Evolutionary conservation across 2,797 vertebrate species (phyloP).

Genomic region (Calcarius lapponicus): DNA sequence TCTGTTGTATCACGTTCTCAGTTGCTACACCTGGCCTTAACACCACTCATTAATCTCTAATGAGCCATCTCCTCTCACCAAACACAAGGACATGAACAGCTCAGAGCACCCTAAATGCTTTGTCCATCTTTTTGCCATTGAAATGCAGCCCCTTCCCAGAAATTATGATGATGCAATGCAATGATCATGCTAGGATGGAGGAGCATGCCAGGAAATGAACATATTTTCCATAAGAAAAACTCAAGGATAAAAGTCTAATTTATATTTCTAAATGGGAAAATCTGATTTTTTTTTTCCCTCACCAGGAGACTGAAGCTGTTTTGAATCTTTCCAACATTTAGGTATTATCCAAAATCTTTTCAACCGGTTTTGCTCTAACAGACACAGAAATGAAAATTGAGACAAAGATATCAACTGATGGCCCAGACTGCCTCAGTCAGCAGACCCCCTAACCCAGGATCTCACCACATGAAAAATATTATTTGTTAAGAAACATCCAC

Average conservation of each 20-base stretch:
- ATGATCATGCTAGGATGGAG: background rate
- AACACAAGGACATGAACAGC: background rate
- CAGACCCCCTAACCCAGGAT: background rate
- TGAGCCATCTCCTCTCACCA: background rate
- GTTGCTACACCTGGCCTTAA: background rate
- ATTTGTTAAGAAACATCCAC: background rate
- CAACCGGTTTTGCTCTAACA: background rate
- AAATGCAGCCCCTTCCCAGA: background rate
- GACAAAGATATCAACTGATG: background rate
- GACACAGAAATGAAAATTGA: background rate
- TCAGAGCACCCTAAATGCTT: background rate
- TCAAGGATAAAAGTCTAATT: too few relatives aligned
- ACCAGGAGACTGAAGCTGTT: background rate
- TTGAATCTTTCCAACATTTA: background rate
- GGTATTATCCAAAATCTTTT: background rate
- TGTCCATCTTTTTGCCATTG: background rate
- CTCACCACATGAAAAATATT: background rate
- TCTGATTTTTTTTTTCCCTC: accelerated
- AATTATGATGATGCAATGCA: background rate
- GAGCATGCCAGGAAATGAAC: background rate
- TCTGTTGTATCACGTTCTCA: background rate
- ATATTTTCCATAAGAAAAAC: background rate
- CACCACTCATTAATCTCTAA: background rate
- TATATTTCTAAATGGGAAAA: background rate
- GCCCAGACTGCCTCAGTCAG: background rate